phyloP scores from a whole-genome alignment of 1,140 invertebrate genomes.

The Atta colombica region DNA sequence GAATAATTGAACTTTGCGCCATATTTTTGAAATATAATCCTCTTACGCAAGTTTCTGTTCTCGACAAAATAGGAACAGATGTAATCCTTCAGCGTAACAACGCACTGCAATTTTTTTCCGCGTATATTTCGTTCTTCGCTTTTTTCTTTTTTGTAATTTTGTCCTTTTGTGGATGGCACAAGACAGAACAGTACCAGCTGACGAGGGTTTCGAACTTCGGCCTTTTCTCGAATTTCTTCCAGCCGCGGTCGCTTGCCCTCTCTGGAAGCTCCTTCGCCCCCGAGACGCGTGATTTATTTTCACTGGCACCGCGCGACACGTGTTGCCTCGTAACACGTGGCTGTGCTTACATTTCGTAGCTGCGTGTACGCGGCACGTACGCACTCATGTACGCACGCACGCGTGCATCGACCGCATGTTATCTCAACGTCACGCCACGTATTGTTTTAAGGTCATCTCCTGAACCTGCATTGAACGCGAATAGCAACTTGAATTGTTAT shows the following conservation, averaged over 20 bases:
- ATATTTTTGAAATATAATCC: conserved; percentile 20
- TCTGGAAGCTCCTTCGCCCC: conserved; percentile 56
- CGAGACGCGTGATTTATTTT: conserved; percentile 77
- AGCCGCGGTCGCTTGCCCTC: background rate
- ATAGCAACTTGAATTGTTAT: conserved; percentile 39
- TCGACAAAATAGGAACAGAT: background rate
- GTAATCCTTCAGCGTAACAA: conserved; percentile 21
- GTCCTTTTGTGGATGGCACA: conserved; percentile 66
- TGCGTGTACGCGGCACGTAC: conserved; percentile 52
- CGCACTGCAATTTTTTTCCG: background rate
- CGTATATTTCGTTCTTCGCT: background rate
- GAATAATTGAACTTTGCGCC: background rate
- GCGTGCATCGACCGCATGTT: conserved; percentile 67
- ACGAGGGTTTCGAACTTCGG: conserved; percentile 71
- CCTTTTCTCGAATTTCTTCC: conserved; percentile 77
- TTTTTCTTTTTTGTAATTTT: conserved; percentile 32
- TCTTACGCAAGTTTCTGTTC: background rate
- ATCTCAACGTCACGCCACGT: conserved; percentile 64
- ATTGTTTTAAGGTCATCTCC: conserved; percentile 72
- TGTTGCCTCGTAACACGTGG: conserved; percentile 78
- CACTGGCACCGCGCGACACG: conserved; percentile 78
- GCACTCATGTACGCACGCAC: conserved; percentile 49
- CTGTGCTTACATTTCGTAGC: conserved; percentile 75
- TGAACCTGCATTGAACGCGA: conserved; percentile 10
- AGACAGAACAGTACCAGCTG: conserved; percentile 68